Base-by-base conservation (phyloP, 2,113 vertebrate species). In the Etheostoma spectabile region DNA sequence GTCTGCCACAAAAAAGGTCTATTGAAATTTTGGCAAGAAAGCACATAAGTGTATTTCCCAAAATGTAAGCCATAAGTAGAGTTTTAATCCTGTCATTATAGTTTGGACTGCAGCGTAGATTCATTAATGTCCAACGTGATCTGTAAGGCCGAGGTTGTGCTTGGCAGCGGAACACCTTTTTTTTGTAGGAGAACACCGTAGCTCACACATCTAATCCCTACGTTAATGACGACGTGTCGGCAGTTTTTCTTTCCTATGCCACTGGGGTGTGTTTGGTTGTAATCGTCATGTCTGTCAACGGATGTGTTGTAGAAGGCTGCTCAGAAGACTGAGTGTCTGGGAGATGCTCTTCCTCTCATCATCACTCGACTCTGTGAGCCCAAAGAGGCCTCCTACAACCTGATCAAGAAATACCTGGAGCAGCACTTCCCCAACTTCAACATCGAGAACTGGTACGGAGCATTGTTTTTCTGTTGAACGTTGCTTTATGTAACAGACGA, bases 351-450 rank as follows among this genome's bases (percentile, higher is more conserved):
- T 80, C 98, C 98, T 0, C 92, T 99, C 93, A 99, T 98, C 82
- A 99, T 99, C 88, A 99, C 98, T 35, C 97, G 97, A 72, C 96
- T 99, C 38, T 99, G 98, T 80, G 98, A 99, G 91, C 98, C 98
- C 38, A 99, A 99, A 90, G 98, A 99, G 94, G 98, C 98, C 19
- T 99, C 98, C 3, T 99, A 98, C 94, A 94, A 95, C 88, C 96
- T 99, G 70, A 99, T 99, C 94, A 99, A 97, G 93, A 99, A 99
- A 92, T 99, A 99, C 0, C 92, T 99, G 76, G 96, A 97, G 90
- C 97, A 99, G 89, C 97, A 99, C 93, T 99, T 98, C 81, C 98
- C 97, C 78, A 96, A 95, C 86, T 95, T 99, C 83, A 96, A 97
- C 82, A 96, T 99, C 77, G 97, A 99, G 24, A 94, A 96, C 86